Evolutionary conservation across 2,113 vertebrate genomes (phyloP).

Genomic region (Oncorhynchus keta): DNA sequence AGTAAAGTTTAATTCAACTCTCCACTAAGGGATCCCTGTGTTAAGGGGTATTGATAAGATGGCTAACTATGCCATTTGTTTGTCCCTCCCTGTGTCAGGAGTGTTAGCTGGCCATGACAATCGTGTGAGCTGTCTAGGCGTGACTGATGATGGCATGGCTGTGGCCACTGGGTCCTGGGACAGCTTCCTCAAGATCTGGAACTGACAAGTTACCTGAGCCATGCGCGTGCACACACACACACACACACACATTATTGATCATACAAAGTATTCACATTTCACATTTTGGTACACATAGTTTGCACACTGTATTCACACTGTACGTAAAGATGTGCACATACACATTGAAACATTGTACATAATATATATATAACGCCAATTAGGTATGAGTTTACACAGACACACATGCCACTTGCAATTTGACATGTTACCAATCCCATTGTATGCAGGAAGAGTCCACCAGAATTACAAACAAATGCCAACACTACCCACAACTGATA

Average conservation of each 20-base stretch:
- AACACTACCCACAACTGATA: slow-evolving; percentile 44
- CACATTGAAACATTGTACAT: slow-evolving; percentile 64
- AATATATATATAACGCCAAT: slow-evolving; percentile 66
- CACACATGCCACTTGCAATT: slow-evolving; percentile 17
- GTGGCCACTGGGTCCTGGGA: slow-evolving; percentile 89
- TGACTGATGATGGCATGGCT: slow-evolving; percentile 88
- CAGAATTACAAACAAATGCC: slow-evolving; percentile 30
- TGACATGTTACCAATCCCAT: slow-evolving; percentile 28
- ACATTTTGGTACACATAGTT: slow-evolving; percentile 53
- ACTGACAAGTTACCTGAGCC: slow-evolving; percentile 68
- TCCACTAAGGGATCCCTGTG: background rate
- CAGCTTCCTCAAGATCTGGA: slow-evolving; percentile 94
- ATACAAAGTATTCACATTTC: slow-evolving; percentile 29
- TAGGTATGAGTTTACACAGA: slow-evolving; percentile 65
- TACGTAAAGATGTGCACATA: slow-evolving; percentile 64
- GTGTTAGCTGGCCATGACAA: slow-evolving; percentile 90
- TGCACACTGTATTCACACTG: slow-evolving; percentile 69
- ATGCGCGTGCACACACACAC: background rate
- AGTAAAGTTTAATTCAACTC: background rate
- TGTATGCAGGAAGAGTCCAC: slow-evolving; percentile 48
- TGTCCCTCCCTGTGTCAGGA: slow-evolving; percentile 60
- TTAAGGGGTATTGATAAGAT: background rate
- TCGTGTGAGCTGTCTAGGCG: slow-evolving; percentile 88
- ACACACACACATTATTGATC: slow-evolving; percentile 18
- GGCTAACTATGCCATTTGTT: background rate